Base-by-base conservation (phyloP, 53 echinoderm and acorn worm species). In the Apostichopus leukothele region DNA sequence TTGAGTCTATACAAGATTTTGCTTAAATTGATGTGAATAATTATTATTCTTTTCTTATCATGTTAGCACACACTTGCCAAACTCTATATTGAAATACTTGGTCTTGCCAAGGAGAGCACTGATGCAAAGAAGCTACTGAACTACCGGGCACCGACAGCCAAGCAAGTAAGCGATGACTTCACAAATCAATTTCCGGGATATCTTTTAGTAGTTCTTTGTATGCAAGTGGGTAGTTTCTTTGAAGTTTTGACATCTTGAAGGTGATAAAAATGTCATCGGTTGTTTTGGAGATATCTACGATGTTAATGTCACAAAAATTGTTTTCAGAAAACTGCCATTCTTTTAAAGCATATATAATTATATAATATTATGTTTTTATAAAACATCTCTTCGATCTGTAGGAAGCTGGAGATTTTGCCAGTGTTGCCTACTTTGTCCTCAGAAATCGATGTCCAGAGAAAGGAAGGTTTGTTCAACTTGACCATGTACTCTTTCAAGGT, bases 351-450 rank as follows among this genome's bases (percentile, higher is more conserved):
- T 3, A 0, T 39, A 39, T 39, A 39, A 3, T 39, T 39, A 27
- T 39, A 39, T 39, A 39, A 39, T 39, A 39, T 39, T 39, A 39
- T 39, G 39, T 39, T 39, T 39, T 3, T 39, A 39, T 39, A 39
- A 39, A 39, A 39, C 39, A 39, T 39, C 39, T 75, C 9, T 39
- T 75, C 25, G 54, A 27, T 76, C 55, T 12, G 8, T 83, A 97
- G 97, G 97, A 97, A 94, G 97, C 97, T 39, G 97, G 97, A 26
- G 97, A 97, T 66, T 97, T 97, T 94, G 97, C 97, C 12, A 97
- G 97, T 92, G 97, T 97, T 4, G 97, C 95, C 13, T 97, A 91
- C 85, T 97, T 95, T 92, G 97, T 97, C 59, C 86, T 97, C 51
- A 90, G 91, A 67, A 95, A 95, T 85, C 89, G 97, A 78, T 97